Evolutionary conservation across 2,888 invertebrate species (phyloP), one percentile per base, ranked within the genome.

Genomic region (Chrysolina americana): DNA sequence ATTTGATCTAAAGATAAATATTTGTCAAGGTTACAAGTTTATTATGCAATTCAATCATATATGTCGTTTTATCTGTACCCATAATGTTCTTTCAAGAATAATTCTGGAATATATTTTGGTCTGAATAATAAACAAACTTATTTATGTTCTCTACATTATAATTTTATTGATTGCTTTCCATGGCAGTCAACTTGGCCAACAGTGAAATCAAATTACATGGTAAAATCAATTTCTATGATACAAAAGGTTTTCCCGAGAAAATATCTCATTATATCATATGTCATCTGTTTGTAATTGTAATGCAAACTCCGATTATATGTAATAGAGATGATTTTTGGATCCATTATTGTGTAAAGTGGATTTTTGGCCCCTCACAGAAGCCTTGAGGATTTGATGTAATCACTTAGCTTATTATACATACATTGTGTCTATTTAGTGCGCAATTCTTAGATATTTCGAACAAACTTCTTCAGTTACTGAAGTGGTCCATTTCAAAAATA

Each of bases 1-100:
- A 65, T 65, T 65, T 44, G 21, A 65, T 44, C 11, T 2, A 8
- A 23, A 65, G 65, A 65, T 65, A 65, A 47, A 44, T 47, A 47
- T 65, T 21, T 41, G 13, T 65, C 65, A 65, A 65, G 65, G 65
- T 23, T 41, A 65, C 9, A 13, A 65, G 65, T 47, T 44, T 65
- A 44, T 44, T 65, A 65, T 65, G 47, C 44, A 65, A 65, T 44
- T 44, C 13, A 47, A 59, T 28, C 28, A 6, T 28, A 59, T n/a
- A 59, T n/a, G 23, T 28, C 15, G 28, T 36, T 23, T 59, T 59
- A 28, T 59, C 21, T 53, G 19, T 13, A 53, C 28, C 11, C 13
- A 28, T 59, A 28, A 28, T 36, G 59, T 28, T 59, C n/a, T 59
- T 47, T 15, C 36, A 36, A 28, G 36, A 36, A 8, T 59, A n/a